These are phyloP conservation scores for Tipula vernalis DNA, from an alignment of 2,888 invertebrate genomes.

Conservation along the genomic window DNA sequence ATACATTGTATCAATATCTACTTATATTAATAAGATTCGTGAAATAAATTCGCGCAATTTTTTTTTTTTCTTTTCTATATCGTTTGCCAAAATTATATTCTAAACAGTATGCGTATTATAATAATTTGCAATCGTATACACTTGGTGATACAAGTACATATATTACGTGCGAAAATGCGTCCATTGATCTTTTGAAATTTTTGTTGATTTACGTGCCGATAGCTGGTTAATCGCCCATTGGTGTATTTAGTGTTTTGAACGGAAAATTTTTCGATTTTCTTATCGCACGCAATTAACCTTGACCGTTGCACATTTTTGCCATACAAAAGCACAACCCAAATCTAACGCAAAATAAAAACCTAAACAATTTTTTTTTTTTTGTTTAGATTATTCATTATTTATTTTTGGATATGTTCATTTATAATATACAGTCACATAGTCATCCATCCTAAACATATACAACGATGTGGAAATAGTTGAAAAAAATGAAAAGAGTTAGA, in stretches of 20 bases:
- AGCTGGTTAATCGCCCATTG: not conserved
- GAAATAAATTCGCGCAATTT: not conserved
- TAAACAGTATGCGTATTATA: not conserved
- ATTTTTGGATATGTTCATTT: not conserved
- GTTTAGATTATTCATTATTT: constrained; percentile 4
- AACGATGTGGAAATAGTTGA: not conserved
- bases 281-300: not conserved
- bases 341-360: not conserved
- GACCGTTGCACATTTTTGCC: not conserved
- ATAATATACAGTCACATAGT: not conserved
- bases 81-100: not conserved
- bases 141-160: not conserved
- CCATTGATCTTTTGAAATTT: not conserved
- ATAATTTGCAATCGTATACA: not conserved
- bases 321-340: not conserved
- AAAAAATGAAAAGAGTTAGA: not conserved
- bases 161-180: not conserved
- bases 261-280: not conserved
- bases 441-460: not conserved
- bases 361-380: not conserved
- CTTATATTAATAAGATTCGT: not conserved
- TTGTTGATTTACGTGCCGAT: too few relatives aligned
- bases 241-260: not conserved
- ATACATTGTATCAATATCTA: not conserved
- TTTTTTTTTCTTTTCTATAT: not conserved